Base-by-base conservation (phyloP, 2,113 vertebrate genomes). In the Crotalus helleri region DNA sequence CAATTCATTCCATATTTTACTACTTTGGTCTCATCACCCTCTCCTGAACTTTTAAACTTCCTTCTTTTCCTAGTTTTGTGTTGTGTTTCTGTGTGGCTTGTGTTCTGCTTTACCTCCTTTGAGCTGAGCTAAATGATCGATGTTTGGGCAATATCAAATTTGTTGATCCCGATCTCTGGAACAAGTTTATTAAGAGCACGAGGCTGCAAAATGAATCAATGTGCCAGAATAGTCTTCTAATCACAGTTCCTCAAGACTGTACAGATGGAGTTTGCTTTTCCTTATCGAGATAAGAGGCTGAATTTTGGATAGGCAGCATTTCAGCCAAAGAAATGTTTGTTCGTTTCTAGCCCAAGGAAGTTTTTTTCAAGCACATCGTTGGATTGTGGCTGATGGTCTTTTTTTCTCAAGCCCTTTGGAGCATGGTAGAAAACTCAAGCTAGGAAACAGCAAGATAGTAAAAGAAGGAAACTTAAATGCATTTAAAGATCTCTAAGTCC, bases 1-100 rank as follows among this genome's bases (percentile, higher is more conserved):
- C 15, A 2, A 10, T 53, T 1, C 7, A 15, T 10, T 2, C 21
- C 19, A 29, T 19, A 0, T 0, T 39, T 86, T 13, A 8, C 0
- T 39, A 26, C 11, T 8, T 81, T 26, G 3, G 26, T 5, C 33
- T 53, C 10, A 10, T 64, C 91, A 33, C 90, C 44, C 81, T 19
- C n/a, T 58, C 59, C 24, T 44, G 10, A 49, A 19, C 46, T 4
- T 2, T 46, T 9, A n/a, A 10, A 29, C 85, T 26, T 74, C 21
- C 26, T 44, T 81, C 33, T 58, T 39, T 55, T n/a, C 24, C 19
- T n/a, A 26, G 87, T 21, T 69, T 69, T 69, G 61, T 69, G 26
- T 10, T 69, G 12, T 39, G 6, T 1, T 44, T 53, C 13, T 19
- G 10, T 19, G 46, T 26, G 15, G 0, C 86, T 51, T 54, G 23